Conservation (phyloP, 2,113 vertebrate species). For the Hiodon alosoides region DNA sequence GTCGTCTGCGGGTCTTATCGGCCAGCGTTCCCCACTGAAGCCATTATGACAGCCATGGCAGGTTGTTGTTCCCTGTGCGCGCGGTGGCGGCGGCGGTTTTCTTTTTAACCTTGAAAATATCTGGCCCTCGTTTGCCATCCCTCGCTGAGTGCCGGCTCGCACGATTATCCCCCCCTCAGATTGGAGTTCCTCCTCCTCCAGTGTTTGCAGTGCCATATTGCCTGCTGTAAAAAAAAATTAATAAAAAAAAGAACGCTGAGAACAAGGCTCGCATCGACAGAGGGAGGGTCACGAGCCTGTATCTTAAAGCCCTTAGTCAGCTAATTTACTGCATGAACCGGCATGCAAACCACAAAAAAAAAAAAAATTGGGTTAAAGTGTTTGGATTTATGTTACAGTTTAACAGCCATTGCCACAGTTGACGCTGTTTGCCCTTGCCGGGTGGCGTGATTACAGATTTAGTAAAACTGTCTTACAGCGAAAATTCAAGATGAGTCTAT, state of each 20-base stretch:
- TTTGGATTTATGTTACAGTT: no score
- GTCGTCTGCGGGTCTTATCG: conserved; percentile 30
- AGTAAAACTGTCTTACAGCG: no score
- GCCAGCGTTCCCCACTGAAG: conserved; percentile 5
- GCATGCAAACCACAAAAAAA: background rate
- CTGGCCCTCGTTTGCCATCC: conserved; percentile 9
- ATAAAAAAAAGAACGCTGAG: no score
- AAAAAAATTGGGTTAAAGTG: no score
- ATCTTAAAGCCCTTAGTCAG: background rate
- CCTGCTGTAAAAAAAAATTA: no score
- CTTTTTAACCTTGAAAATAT: conserved; percentile 29
- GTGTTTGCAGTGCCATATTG: no score
- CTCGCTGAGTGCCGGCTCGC: background rate
- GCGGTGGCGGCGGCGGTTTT: background rate
- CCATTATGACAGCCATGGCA: conserved; percentile 25
- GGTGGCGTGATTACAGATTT: no score
- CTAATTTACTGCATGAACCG: conserved; percentile 1
- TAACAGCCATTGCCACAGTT: no score
- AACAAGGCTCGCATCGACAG: no score
- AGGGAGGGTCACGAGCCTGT: no score
- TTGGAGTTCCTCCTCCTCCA: background rate
- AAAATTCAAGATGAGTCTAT: no score
- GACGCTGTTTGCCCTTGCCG: no score
- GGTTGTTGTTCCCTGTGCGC: conserved; percentile 2
- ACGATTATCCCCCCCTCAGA: background rate